Base-by-base conservation (phyloP, 2,797 vertebrate species). In the Hippocampus kuda region DNA sequence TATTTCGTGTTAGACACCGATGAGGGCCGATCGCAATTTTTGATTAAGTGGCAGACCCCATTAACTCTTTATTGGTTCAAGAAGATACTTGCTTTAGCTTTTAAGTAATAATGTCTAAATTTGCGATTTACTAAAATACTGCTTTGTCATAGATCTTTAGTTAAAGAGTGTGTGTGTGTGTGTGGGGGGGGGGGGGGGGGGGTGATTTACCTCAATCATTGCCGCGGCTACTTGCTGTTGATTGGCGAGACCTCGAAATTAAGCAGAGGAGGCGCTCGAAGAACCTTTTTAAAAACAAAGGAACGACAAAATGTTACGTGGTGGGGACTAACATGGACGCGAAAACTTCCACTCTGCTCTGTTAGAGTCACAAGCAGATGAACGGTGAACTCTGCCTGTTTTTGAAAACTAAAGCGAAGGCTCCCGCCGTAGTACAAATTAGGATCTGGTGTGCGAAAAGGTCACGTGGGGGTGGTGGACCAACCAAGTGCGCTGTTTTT, bases 151-250 rank as follows among this genome's bases (percentile, higher is more conserved):
- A 24, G n/a, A n/a, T 54, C 3, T n/a, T n/a, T 10, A 24, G 13
- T 13, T 15, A 15, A 27, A 30, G 6, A 1, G 34, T 38, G 34
- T 38, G 34, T 38, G 30, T 30, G 30, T 30, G 30, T 30, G 30
- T 30, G 30, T 34, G 30, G 4, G 30, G 5, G 30, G 5, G 30
- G 30, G n/a, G n/a, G 0, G 34, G 34, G 34, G 34, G 4, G 34
- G 5, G 34, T 24, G 12, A n/a, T 75, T 77, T 68, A 90, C 90
- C 88, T 89, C 72, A 67, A 87, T 81, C 89, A 91, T 90, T 38
- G 24, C 44, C 48, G 65, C 66, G 9, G 38, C 8, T 34, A 6
- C 20, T 65, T 65, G 30, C 15, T 20, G 11, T 5, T n/a, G 27
- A 54, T 8, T 20, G 48, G 27, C 53, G 46, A 30, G 46, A 53